phyloP scores from a whole-genome alignment of 2,113 vertebrate genomes.

The Myiagra hebetior region DNA sequence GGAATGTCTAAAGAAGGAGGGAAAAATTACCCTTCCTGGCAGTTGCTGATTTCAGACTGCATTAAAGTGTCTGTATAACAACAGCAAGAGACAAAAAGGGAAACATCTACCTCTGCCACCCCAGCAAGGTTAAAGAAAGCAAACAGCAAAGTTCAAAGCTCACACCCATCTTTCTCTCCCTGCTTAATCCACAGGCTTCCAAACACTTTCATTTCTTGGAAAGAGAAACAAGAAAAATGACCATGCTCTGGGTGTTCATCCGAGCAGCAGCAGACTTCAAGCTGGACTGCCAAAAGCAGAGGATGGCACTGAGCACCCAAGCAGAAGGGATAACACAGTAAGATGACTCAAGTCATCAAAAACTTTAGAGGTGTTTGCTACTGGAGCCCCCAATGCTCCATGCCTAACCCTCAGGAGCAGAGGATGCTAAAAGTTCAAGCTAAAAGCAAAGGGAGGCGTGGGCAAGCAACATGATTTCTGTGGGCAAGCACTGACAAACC shows the following conservation, averaged over 20 bases:
- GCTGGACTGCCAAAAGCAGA: neutral
- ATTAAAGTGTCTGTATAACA: neutral
- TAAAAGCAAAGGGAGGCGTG: neutral
- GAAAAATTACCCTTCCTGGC: neutral
- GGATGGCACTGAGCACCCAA: neutral
- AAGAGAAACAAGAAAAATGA: neutral
- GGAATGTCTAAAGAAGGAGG: neutral
- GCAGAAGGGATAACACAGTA: neutral
- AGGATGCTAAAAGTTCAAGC: neutral
- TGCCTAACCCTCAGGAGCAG: neutral
- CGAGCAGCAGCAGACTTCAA: neutral
- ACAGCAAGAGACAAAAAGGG: neutral
- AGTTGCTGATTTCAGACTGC: neutral
- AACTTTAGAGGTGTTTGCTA: neutral
- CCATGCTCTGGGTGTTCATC: neutral
- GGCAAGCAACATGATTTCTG: neutral
- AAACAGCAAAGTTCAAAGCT: neutral
- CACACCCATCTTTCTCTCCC: neutral
- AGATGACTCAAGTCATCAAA: neutral
- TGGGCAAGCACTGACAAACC: neutral
- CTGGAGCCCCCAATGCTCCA: fast-evolving
- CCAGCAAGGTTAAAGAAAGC: neutral
- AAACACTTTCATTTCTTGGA: neutral
- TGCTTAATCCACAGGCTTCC: neutral
- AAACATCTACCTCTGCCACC: neutral